These are phyloP conservation scores for Meghimatium bilineatum DNA, from an alignment of 2,888 invertebrate species.

Conservation along the genomic window DNA sequence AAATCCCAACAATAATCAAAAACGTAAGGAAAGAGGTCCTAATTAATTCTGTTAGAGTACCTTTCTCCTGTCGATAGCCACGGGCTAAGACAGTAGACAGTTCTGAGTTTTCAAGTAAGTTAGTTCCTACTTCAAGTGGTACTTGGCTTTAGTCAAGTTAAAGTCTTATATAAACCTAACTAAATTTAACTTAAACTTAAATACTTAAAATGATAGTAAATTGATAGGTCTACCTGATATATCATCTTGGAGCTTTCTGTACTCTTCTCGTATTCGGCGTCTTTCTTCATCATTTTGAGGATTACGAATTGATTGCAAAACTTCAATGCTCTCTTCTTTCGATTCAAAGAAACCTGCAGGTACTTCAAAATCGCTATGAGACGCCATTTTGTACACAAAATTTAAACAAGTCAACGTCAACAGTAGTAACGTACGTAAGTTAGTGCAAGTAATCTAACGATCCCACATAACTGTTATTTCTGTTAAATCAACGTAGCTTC, in stretches of 20 bases:
- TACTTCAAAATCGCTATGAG: background rate
- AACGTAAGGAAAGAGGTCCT: too few relatives aligned
- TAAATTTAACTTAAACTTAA: background rate
- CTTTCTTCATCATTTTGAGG: conserved; percentile 33
- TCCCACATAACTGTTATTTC: too few relatives aligned
- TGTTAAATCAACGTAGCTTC: too few relatives aligned
- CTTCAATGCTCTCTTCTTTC: conserved; percentile 17
- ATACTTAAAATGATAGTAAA: too few relatives aligned
- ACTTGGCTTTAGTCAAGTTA: too few relatives aligned
- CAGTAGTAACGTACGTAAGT: background rate
- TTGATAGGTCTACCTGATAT: conserved; percentile 18
- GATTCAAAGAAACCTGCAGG: conserved; percentile 30
- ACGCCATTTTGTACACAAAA: conserved; percentile 20
- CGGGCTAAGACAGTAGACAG: too few relatives aligned
- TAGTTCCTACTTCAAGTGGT: too few relatives aligned
- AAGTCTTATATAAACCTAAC: background rate
- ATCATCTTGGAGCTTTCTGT: conserved; percentile 29
- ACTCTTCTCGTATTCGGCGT: conserved; percentile 16
- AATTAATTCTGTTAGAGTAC: too few relatives aligned
- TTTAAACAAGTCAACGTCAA: background rate
- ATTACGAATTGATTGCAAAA: conserved; percentile 31
- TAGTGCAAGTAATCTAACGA: background rate
- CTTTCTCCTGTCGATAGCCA: too few relatives aligned
- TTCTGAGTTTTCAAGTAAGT: too few relatives aligned
- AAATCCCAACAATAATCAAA: too few relatives aligned